Percentiles rank a stretch among this genome's conserved stretches.
These are phyloP conservation scores for Chascanopsetta lugubris DNA, from an alignment of 2,113 vertebrate genomes.

Conservation along the genomic window DNA sequence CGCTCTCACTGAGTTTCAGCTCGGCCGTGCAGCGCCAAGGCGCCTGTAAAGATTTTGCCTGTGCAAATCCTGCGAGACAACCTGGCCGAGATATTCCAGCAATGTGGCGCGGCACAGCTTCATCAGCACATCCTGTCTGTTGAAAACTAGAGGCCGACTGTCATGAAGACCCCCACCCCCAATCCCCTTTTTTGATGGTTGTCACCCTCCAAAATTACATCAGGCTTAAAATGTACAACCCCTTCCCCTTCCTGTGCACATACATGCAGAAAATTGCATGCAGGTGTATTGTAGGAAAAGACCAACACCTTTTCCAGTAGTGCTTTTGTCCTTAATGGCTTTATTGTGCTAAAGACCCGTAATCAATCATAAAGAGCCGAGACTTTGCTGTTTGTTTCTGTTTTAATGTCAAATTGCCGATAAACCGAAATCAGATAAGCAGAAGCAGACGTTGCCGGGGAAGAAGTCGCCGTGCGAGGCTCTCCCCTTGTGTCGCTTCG, in stretches of 20 bases:
- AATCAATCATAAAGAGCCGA: conserved; percentile 62
- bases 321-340: conserved; percentile 42
- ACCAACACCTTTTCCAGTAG: conserved; percentile 50
- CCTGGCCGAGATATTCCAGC: conserved; percentile 54
- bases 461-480: conserved; percentile 5
- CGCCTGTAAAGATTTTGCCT: conserved; percentile 5
- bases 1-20: conserved; percentile 86
- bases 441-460: conserved; percentile 56
- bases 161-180: conserved; percentile 41
- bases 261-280: conserved; percentile 70
- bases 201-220: conserved; percentile 60
- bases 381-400: conserved; percentile 52
- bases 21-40: conserved; percentile 72
- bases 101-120: conserved; percentile 46
- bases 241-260: conserved; percentile 53
- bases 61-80: conserved; percentile 40
- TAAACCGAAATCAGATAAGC: conserved; percentile 57
- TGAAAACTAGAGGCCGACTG: conserved; percentile 61
- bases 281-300: conserved; percentile 69
- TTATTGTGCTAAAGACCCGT: conserved; percentile 48
- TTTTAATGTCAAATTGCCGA: conserved; percentile 55
- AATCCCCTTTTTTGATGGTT: conserved; percentile 63
- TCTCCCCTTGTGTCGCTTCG: conserved; percentile 44
- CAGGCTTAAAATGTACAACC: conserved; percentile 60
- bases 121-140: conserved; percentile 43